Evolutionary conservation across 1,140 invertebrate genomes (phyloP), one percentile per base, ranked within the genome.

Genomic region (Calephelis nemesis): DNA sequence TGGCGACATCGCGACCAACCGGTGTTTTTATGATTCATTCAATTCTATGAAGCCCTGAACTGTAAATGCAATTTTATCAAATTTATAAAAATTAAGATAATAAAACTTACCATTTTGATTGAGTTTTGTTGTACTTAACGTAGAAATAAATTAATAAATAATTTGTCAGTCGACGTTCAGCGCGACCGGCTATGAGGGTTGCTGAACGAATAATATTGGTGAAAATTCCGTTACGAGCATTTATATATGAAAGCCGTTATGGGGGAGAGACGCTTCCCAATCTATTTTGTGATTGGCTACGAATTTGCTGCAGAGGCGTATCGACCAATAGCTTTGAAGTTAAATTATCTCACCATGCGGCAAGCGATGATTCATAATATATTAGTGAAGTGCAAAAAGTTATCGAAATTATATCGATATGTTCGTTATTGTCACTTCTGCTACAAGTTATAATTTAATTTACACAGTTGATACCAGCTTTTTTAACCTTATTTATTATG

Each of bases 181-280:
- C 87, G 81, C 74, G 75, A 90, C 88, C 88, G 86, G 87, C 85
- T 82, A 91, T 85, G 88, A 84, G 88, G 88, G 74, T 90, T 90
- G 88, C 88, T 85, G 78, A 91, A 90, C 87, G 84, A 78, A 82
- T 84, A 84, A 77, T 88, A 83, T 79, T 67, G 73, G 8, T 52
- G 70, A 79, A 87, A 84, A 78, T 66, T 79, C 86, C 87, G 87
- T 90, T 88, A 82, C 54, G 65, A 54, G 67, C 47, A 68, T 76
- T 83, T 91, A 73, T 91, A 91, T 91, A 90, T 58, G 8, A 47
- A 40, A 68, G 72, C 74, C 66, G 70, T 67, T 62, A 73, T 69
- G 77, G 77, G 82, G 84, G 76, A 82, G 54, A 72, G 83, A 88
- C 86, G 87, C 85, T 78, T 54, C 73, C 49, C 71, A 67, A 73